These are phyloP conservation scores for Pristis pectinata DNA, from an alignment of 2,797 vertebrate species.

Conservation along the genomic window DNA sequence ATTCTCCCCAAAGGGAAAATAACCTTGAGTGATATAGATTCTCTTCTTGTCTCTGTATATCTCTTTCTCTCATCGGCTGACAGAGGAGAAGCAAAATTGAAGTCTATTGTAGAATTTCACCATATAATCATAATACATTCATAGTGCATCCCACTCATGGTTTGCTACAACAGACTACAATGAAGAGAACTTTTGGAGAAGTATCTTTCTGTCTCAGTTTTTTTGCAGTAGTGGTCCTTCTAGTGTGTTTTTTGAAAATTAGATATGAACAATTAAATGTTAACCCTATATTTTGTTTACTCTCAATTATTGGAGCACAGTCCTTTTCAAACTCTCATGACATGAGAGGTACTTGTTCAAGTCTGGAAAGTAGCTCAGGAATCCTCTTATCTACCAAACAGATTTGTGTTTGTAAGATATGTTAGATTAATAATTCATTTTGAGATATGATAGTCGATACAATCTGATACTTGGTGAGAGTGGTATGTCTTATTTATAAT, in stretches of 20 bases:
- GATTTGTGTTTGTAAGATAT: neutral
- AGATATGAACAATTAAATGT: neutral
- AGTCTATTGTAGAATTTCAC: neutral
- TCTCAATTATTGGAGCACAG: neutral
- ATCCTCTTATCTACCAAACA: neutral
- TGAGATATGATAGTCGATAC: too few species aligned
- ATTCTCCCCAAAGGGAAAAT: neutral
- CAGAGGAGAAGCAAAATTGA: neutral
- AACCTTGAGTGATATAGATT: neutral
- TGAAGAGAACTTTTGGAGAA: neutral
- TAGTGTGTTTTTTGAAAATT: neutral
- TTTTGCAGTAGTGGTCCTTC: neutral
- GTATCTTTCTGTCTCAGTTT: neutral
- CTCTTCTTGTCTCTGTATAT: neutral
- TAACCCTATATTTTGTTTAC: neutral
- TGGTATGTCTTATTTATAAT: too few species aligned
- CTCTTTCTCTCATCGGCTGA: neutral
- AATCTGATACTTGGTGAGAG: too few species aligned
- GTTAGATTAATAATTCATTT: too few species aligned
- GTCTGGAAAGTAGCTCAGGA: neutral
- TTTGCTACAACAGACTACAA: neutral
- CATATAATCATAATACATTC: neutral
- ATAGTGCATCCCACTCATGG: neutral
- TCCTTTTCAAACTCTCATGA: neutral
- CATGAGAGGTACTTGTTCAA: neutral